Percentiles rank a stretch among this genome's conserved stretches.
Evolutionary conservation across 1,140 invertebrate species (phyloP).

Genomic region (Camponotus vicinus): DNA sequence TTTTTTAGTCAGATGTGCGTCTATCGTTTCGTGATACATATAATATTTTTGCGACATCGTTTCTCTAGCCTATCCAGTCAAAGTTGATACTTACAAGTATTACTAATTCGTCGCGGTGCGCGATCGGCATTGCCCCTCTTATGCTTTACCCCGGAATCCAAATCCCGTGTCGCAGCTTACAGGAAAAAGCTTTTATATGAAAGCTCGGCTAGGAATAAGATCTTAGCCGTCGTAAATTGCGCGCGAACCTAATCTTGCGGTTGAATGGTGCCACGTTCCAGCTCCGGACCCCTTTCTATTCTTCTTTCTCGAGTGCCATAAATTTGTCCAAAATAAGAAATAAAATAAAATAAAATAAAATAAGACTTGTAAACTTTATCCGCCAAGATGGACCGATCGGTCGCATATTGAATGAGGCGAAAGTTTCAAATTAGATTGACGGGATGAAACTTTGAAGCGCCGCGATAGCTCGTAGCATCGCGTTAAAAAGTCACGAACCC

Average conservation of each 20-base stretch:
- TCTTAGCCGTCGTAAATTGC: slow-evolving; percentile 84
- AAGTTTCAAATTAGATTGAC: too few relatives aligned
- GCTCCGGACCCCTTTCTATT: slow-evolving; percentile 37
- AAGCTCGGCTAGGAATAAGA: slow-evolving; percentile 84
- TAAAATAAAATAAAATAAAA: slow-evolving; percentile 1
- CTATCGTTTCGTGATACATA: not conserved
- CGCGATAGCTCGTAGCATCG: not conserved
- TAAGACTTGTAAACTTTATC: slow-evolving; percentile 41
- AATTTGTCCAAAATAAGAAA: not conserved
- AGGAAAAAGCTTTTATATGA: slow-evolving; percentile 87
- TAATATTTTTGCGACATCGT: not conserved
- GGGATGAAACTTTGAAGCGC: too few relatives aligned
- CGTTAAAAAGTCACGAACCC: not conserved
- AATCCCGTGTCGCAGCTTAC: slow-evolving; percentile 83
- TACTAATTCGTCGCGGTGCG: slow-evolving; percentile 79
- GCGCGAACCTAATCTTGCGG: slow-evolving; percentile 84
- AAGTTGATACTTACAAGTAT: slow-evolving; percentile 66
- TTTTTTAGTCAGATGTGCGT: not conserved
- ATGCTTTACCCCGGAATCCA: slow-evolving; percentile 18
- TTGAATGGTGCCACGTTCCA: slow-evolving; percentile 72
- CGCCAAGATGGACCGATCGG: not conserved
- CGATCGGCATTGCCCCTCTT: slow-evolving; percentile 62
- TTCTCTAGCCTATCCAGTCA: not conserved
- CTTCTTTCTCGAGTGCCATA: not conserved
- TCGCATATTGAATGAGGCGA: too few relatives aligned